Base-by-base conservation (phyloP, 1,140 invertebrate genomes). In the Ips nitidus region DNA sequence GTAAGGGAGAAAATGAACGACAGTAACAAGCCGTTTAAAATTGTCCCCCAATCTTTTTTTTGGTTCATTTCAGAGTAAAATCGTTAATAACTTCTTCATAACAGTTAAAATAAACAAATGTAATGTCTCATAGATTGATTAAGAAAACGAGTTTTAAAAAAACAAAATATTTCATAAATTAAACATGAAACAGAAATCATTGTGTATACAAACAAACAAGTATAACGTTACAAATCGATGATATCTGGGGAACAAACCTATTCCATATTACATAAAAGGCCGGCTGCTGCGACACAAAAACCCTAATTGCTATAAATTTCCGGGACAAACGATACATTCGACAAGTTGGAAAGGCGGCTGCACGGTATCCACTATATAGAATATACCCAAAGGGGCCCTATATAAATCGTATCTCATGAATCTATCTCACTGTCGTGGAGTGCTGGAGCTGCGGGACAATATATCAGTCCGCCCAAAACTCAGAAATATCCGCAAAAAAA, bases 401-500 rank as follows among this genome's bases (percentile, higher is more conserved):
- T 52, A 67, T 74, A 75, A 73, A 74, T 75, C 71, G 67, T 74
- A 74, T 72, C 74, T 73, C 73, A 74, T 74, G 74, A 75, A 75
- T 74, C 74, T 72, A 74, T 75, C 74, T 74, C 71, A 66, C 60
- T 72, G 73, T 75, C 71, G 68, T 69, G 66, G 47, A 65, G 63
- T 45, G 74, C 65, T 68, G 57, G 57, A 70, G 67, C 71, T 71
- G 42, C 58, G 71, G 66, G 69, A 71, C 68, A 67, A 75, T 75
- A 75, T 75, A 75, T 75, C 73, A 74, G 69, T 52, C 71, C 59
- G 70, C 56, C 71, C 66, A 73, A 22, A 71, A 75, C 74, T 73
- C 74, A 75, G 74, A 74, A 74, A 75, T 75, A 72, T 72, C 71
- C 69, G 60, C 74, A 75, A 75, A 74, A 75, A 75, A 74, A 74